Evolutionary conservation across 2,113 vertebrate genomes (phyloP).

Genomic region (Raja brachyura): DNA sequence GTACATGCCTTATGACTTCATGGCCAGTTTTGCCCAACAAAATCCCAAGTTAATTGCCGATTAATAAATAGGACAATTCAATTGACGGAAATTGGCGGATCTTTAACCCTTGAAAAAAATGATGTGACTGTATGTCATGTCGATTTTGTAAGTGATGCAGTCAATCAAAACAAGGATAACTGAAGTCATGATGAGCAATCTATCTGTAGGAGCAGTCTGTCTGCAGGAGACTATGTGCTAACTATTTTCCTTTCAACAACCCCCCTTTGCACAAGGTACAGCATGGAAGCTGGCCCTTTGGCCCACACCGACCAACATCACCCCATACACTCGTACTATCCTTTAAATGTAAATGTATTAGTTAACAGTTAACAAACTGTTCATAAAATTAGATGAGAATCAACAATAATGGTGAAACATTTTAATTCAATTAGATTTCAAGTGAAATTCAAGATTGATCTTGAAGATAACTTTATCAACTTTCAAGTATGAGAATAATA

Average conservation of each 20-base stretch:
- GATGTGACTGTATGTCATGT: too few species aligned
- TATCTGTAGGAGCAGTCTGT: too few species aligned
- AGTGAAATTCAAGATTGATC: background rate
- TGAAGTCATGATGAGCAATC: too few species aligned
- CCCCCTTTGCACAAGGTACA: too few species aligned
- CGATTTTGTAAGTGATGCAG: too few species aligned
- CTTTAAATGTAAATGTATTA: too few species aligned
- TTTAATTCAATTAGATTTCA: background rate
- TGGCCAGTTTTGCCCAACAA: background rate
- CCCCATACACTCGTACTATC: too few species aligned
- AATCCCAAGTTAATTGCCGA: background rate
- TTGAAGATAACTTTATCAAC: background rate
- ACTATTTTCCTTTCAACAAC: too few species aligned
- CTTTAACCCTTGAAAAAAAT: background rate
- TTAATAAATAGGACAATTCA: background rate
- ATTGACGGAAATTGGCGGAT: background rate
- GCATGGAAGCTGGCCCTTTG: too few species aligned
- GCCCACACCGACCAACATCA: background rate
- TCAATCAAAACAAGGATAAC: too few species aligned
- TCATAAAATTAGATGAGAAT: background rate
- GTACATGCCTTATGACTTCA: background rate
- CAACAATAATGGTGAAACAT: background rate
- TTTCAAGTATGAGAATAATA: background rate
- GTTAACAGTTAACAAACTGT: background rate
- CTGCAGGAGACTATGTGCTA: too few species aligned